A percentile compares a stretch with the other conserved stretches of the same genome.
These are phyloP conservation scores for Heliconius erato DNA, from an alignment of 2,888 invertebrate species.

Conservation along the genomic window DNA sequence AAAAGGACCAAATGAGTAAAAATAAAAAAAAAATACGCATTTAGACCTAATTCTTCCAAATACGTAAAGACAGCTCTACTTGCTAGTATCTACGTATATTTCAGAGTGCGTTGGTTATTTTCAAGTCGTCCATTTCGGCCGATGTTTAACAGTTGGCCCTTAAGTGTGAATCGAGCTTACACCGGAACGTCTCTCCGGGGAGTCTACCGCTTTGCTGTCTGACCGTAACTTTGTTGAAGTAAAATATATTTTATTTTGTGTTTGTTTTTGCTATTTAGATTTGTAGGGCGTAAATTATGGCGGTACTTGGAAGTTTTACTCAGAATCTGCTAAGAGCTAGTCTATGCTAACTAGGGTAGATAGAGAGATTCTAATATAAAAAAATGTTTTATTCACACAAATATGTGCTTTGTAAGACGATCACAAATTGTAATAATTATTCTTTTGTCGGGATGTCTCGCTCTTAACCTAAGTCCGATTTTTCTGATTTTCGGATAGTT, in stretches of 20 bases:
- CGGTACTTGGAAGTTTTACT: too few relatives aligned
- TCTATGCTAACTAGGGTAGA: too few relatives aligned
- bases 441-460: too few relatives aligned
- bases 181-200: slow-evolving; percentile 47
- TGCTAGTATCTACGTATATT: not conserved
- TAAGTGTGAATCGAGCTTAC: slow-evolving; percentile 47
- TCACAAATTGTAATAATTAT: too few relatives aligned
- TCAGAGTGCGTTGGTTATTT: slow-evolving; percentile 22
- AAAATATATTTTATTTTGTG: slow-evolving; percentile 33
- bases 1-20: not conserved
- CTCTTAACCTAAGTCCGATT: too few relatives aligned
- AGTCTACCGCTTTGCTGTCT: slow-evolving; percentile 44
- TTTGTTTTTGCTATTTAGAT: slow-evolving; percentile 13
- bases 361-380: too few relatives aligned
- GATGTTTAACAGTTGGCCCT: slow-evolving; percentile 43
- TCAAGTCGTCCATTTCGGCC: slow-evolving; percentile 18
- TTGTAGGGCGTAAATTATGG: not conserved
- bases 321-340: too few relatives aligned
- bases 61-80: not conserved
- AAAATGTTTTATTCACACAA: not conserved
- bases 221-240: slow-evolving; percentile 37
- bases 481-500: too few relatives aligned
- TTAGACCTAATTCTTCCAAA: not conserved
- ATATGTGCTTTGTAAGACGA: too few relatives aligned
- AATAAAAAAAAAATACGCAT: too few relatives aligned